Conservation (phyloP, 2,113 vertebrate genomes). For the Salvelinus namaycush region DNA sequence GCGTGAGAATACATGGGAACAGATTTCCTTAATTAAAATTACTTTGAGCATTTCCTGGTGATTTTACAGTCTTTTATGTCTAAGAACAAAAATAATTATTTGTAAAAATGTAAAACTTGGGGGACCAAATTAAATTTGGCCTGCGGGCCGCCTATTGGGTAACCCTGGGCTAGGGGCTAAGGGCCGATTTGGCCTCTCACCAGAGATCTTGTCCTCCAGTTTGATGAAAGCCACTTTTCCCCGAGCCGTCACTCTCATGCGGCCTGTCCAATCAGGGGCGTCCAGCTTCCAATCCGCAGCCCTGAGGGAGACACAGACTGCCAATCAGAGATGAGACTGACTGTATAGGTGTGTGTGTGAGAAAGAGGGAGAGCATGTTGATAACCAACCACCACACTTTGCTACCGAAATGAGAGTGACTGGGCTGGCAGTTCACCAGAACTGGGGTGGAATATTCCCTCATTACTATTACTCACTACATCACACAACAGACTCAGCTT, state of each 20-base stretch:
- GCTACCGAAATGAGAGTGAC: background rate
- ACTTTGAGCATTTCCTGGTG: too few relatives aligned
- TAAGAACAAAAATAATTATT: too few relatives aligned
- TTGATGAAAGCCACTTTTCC: constrained; percentile 93
- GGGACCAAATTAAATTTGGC: too few relatives aligned
- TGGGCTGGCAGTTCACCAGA: constrained; percentile 15
- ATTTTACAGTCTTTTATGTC: too few relatives aligned
- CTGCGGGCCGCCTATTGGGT: too few relatives aligned
- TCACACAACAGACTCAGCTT: constrained; percentile 11
- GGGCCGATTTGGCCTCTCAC: constrained; percentile 53
- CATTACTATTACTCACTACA: constrained; percentile 45
- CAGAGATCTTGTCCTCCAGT: constrained; percentile 94
- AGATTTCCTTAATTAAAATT: too few relatives aligned
- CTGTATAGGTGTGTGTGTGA: constrained; percentile 9
- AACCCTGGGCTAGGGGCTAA: too few relatives aligned
- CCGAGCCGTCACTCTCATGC: constrained; percentile 91
- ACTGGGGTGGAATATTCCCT: constrained; percentile 49
- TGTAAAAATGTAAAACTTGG: too few relatives aligned
- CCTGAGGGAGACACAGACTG: constrained; percentile 65
- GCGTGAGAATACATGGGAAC: too few relatives aligned
- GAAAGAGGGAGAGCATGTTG: too few relatives aligned
- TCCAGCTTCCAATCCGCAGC: constrained; percentile 99
- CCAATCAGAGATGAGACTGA: constrained; percentile 21
- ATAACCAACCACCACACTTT: too few relatives aligned
- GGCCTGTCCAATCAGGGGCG: constrained; percentile 92